Evolutionary conservation across 2,888 invertebrate species (phyloP).

Genomic region (Cinara cedri): DNA sequence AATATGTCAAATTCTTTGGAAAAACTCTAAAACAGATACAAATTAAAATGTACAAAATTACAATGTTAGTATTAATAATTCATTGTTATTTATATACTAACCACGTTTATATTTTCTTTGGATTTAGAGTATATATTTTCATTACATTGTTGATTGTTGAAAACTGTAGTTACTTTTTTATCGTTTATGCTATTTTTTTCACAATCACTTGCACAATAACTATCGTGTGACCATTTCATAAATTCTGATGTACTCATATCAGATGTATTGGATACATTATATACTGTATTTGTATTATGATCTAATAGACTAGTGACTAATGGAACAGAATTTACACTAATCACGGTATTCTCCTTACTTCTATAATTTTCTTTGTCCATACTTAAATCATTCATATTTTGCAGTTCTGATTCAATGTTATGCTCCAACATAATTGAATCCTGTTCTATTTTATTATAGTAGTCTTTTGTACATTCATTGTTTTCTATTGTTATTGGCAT

Average conservation of each 20-base stretch:
- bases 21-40: neutral
- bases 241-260: neutral
- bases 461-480: neutral
- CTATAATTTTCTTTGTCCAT: conserved; percentile 10
- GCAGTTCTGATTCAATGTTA: neutral
- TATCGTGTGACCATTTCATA: neutral
- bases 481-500: neutral
- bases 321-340: neutral
- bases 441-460: neutral
- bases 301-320: neutral
- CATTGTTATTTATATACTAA: neutral
- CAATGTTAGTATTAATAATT: neutral
- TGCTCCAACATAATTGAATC: neutral
- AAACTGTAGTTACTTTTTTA: neutral
- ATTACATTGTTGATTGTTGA: neutral
- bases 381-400: neutral
- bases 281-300: neutral
- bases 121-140: neutral
- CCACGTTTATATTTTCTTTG: neutral
- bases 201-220: neutral
- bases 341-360: neutral
- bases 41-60: too few relatives aligned
- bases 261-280: neutral
- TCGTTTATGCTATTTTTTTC: neutral
- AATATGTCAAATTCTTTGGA: neutral